Evolutionary conservation across 1,140 invertebrate genomes (phyloP).

Genomic region (Chionoecetes opilio): DNA sequence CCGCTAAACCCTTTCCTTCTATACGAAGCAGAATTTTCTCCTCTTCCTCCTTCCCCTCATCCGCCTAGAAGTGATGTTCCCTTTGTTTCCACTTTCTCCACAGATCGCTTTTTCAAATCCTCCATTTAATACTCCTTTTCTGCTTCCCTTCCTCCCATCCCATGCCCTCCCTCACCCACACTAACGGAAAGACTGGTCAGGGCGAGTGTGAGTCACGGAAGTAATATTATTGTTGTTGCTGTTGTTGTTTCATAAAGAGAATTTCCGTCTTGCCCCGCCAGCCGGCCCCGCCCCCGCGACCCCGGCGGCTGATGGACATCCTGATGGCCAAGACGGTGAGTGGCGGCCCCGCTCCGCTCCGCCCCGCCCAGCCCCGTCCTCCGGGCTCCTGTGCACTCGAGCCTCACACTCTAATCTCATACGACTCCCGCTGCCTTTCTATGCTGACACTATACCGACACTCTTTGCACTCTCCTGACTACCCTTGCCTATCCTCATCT

Average conservation of each 20-base stretch:
- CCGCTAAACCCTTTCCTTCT: not conserved
- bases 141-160: not conserved
- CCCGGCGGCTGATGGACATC: conserved; percentile 65
- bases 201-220: conserved; percentile 30
- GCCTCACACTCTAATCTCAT: not conserved
- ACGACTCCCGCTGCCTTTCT: not conserved
- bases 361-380: not conserved
- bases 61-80: not conserved
- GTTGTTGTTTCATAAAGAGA: conserved; percentile 60
- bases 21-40: not conserved
- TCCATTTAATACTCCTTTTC: not conserved
- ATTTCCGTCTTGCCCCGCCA: conserved; percentile 72
- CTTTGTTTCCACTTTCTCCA: not conserved
- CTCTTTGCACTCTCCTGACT: not conserved
- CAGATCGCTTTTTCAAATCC: not conserved
- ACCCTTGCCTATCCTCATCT: not conserved
- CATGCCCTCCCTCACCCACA: not conserved
- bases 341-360: not conserved
- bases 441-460: not conserved
- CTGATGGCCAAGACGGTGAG: conserved; percentile 73
- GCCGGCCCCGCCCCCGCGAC: conserved; percentile 65
- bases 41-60: not conserved
- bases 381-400: conserved; percentile 6
- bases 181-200: not conserved
- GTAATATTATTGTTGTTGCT: conserved; percentile 33